A percentile compares a stretch with the other conserved stretches of the same genome.
Conservation (phyloP, 2,888 invertebrate genomes). For the Chelonus formosanus region DNA sequence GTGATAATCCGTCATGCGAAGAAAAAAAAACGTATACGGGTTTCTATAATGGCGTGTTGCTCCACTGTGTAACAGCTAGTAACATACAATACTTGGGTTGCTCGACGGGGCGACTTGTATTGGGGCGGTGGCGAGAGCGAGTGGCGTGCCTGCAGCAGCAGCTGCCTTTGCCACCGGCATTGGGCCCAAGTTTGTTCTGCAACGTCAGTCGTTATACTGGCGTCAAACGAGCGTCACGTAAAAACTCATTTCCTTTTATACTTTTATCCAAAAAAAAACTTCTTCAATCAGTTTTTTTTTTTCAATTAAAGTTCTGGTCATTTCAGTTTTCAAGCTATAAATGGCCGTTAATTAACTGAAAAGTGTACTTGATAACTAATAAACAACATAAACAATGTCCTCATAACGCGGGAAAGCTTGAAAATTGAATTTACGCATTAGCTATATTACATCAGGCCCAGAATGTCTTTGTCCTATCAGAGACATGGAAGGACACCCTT, state of each 20-base stretch:
- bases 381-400: too few species aligned
- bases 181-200: constrained; percentile 46
- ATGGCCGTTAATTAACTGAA: too few species aligned
- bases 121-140: constrained; percentile 23
- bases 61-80: neutral
- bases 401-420: too few species aligned
- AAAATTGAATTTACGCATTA: neutral
- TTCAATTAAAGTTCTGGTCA: too few species aligned
- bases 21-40: too few species aligned
- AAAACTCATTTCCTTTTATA: neutral
- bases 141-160: constrained; percentile 30
- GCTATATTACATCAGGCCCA: neutral
- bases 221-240: constrained; percentile 52
- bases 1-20: too few species aligned
- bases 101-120: constrained; percentile 6
- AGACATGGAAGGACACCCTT: constrained; percentile 56
- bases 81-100: constrained; percentile 5
- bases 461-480: constrained; percentile 51
- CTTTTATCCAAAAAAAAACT: neutral
- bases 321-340: neutral
- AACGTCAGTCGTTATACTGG: constrained; percentile 58
- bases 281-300: neutral
- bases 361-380: too few species aligned
- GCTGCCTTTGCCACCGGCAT: constrained; percentile 52
- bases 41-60: constrained; percentile 7